Base-by-base conservation (phyloP, 2,888 invertebrate species). In the Octodonta nipae region DNA sequence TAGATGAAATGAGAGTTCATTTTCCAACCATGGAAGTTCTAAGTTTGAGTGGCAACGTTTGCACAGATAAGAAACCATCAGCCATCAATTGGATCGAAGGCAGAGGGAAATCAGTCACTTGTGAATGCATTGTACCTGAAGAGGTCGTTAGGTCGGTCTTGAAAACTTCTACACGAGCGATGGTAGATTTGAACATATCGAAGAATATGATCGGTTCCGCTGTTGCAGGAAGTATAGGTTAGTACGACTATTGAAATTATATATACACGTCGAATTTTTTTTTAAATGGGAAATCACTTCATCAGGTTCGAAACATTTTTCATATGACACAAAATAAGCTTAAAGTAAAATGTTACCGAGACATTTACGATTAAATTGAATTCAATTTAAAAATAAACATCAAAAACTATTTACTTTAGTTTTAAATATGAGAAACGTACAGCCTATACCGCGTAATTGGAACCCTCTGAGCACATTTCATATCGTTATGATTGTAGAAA, bases 11-110 rank as follows among this genome's bases (percentile, higher is more conserved):
- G 22, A 22, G 11, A 22, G 22, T 2, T 4, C n/a, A 10, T 3
- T 22, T 22, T 4, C 22, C 22, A 2, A 11, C n/a, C 11, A 22
- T 22, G 22, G 22, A 22, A 11, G 22, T 43, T 22, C 68, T 95
- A n/a, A 88, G 91, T 47, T 64, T 96, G 2, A 93, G 92, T 53
- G 95, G 96, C 1, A 96, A 96, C 62, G 86, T 84, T 51, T 96
- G 96, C 60, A 84, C 89, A 0, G 96, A 96, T 55, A 96, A 96
- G 57, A 96, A 96, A 60, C 83, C 95, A 0, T 83, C 92, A 0
- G 91, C 93, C 0, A 78, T 95, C 7, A 96, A 96, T 58, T 95
- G 93, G 95, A 81, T 93, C 17, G 83, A 91, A 56, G 46, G 43
- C 0, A 69, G 96, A 34, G 96, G 96, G 1, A 93, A 95, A 55